phyloP scores from a whole-genome alignment of 2,888 invertebrate species.

The Tiliacea citrago region DNA sequence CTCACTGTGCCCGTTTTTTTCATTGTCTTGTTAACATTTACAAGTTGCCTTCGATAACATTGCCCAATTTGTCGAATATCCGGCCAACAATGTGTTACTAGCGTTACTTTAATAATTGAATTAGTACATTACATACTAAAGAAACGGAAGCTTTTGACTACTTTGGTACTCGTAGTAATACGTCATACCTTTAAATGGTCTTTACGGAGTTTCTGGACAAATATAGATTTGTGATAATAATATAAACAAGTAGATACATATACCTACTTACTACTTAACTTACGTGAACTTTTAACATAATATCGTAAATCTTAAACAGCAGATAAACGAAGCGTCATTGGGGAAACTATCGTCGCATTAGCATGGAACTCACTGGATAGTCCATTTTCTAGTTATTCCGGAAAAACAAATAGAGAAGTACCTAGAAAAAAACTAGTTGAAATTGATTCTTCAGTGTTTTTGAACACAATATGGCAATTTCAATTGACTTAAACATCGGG shows the following conservation, averaged over 20 bases:
- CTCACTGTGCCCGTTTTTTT: too few species aligned
- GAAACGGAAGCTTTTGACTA: conserved; percentile 27
- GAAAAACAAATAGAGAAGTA: not conserved
- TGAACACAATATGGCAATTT: conserved; percentile 3
- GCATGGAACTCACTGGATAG: not conserved
- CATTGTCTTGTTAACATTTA: not conserved
- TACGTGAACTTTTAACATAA: not conserved
- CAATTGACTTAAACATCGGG: conserved; percentile 56
- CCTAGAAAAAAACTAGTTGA: not conserved
- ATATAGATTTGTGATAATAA: conserved; percentile 3
- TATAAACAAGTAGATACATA: too few species aligned
- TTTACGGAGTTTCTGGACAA: not conserved
- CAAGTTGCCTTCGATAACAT: conserved; percentile 15
- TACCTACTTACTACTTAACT: too few species aligned
- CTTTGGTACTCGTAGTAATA: not conserved
- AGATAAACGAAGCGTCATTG: not conserved
- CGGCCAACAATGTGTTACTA: conserved; percentile 12
- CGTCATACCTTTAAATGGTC: not conserved
- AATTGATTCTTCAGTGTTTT: not conserved
- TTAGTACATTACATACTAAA: conserved; percentile 9
- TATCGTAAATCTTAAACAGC: not conserved
- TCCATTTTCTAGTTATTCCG: not conserved
- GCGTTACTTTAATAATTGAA: conserved; percentile 33
- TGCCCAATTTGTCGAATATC: conserved; percentile 31
- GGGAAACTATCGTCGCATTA: not conserved